A percentile compares a stretch with the other conserved stretches of the same genome.
Evolutionary conservation across 2,797 vertebrate species (phyloP).

Genomic region (Pempheris klunzingeri): DNA sequence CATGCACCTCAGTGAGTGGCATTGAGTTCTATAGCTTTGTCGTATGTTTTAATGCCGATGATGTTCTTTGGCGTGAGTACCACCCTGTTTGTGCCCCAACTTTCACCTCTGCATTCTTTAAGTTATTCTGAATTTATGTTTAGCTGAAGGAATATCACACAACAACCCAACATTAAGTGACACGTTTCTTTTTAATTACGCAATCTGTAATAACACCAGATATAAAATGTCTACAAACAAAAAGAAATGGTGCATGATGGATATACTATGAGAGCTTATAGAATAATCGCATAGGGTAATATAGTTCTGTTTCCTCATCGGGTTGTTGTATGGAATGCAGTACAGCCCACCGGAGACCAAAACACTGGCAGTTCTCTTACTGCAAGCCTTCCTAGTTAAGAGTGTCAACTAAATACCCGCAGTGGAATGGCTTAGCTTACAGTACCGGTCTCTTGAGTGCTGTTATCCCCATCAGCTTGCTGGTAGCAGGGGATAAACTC

Average conservation of each 20-base stretch:
- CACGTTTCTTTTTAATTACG: neutral
- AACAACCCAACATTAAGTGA: neutral
- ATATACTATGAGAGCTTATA: neutral
- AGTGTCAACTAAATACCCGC: conserved; percentile 55
- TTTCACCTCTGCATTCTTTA: neutral
- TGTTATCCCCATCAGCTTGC: conserved; percentile 69
- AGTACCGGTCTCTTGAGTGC: conserved; percentile 52
- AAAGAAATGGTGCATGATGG: neutral
- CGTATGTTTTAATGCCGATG: neutral
- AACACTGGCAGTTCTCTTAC: neutral
- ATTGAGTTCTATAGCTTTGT: neutral
- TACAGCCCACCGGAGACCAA: neutral
- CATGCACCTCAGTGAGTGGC: no score
- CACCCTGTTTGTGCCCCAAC: neutral
- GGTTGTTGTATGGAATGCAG: neutral
- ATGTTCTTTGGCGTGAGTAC: neutral
- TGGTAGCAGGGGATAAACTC: conserved; percentile 66
- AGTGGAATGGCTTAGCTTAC: conserved; percentile 49
- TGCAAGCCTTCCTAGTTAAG: conserved; percentile 21
- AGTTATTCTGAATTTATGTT: neutral
- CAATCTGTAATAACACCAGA: neutral
- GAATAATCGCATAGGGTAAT: neutral
- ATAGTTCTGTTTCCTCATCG: neutral
- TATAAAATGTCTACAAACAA: neutral
- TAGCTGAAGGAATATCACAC: neutral